Evolutionary conservation across 2,888 invertebrate species (phyloP).

Genomic region (Nephrotoma appendiculata): DNA sequence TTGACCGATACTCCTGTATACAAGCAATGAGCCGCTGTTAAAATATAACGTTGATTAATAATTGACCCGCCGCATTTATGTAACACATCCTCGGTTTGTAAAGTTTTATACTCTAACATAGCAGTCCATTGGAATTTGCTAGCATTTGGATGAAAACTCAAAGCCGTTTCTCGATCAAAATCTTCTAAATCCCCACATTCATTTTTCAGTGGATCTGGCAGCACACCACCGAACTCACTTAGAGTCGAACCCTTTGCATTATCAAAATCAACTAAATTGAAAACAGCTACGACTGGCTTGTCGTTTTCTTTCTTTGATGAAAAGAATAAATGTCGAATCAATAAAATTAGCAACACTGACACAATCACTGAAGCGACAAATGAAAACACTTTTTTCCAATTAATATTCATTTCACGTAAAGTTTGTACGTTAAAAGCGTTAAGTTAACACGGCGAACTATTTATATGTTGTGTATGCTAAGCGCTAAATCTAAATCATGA

Average conservation of each 20-base stretch:
- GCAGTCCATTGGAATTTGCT: not conserved
- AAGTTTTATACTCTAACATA: not conserved
- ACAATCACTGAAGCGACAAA: not conserved
- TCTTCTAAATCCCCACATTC: not conserved
- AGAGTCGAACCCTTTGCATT: not conserved
- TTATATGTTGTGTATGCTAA: not conserved
- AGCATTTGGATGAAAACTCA: not conserved
- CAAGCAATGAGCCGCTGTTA: slow-evolving; percentile 47
- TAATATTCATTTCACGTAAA: not conserved
- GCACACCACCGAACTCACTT: not conserved
- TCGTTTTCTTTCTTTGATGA: not conserved
- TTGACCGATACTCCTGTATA: not conserved
- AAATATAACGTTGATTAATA: slow-evolving; percentile 46
- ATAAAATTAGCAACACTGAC: not conserved
- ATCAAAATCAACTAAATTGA: not conserved
- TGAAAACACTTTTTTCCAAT: not conserved
- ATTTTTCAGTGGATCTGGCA: not conserved
- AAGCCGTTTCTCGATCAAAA: not conserved
- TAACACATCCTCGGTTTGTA: not conserved
- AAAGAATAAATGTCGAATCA: not conserved
- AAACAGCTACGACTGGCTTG: not conserved
- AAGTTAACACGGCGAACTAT: not conserved
- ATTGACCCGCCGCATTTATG: slow-evolving; percentile 55
- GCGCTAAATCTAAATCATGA: not conserved
- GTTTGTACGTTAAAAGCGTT: not conserved